phyloP scores from a whole-genome alignment of 1,140 invertebrate species.

The Holcopasites calliopsidis region DNA sequence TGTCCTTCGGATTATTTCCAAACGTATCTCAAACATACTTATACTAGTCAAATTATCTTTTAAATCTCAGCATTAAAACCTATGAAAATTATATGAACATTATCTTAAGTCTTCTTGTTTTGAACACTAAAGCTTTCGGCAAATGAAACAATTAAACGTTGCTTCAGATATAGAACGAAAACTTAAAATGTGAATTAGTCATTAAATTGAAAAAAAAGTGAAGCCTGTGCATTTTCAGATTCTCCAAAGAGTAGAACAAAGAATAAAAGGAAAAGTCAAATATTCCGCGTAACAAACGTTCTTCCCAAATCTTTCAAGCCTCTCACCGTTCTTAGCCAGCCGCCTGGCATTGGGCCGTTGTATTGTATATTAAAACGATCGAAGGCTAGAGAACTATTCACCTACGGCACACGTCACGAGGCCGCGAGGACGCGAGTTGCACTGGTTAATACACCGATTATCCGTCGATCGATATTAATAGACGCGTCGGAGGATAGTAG shows the following conservation, averaged over 20 bases:
- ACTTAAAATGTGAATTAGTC: too few species aligned
- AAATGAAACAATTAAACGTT: background rate
- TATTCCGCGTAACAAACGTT: background rate
- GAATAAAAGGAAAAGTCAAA: too few species aligned
- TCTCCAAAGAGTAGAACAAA: too few species aligned
- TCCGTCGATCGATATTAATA: constrained; percentile 49
- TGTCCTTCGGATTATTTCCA: constrained; percentile 10
- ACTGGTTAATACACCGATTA: constrained; percentile 28
- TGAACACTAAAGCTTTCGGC: too few species aligned
- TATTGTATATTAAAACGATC: background rate
- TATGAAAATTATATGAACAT: too few species aligned
- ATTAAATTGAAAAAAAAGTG: too few species aligned
- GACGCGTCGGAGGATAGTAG: background rate
- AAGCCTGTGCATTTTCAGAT: too few species aligned
- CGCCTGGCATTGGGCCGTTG: background rate
- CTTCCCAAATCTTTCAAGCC: too few species aligned
- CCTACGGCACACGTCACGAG: background rate
- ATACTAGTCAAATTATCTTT: too few species aligned
- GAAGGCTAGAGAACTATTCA: constrained; percentile 4
- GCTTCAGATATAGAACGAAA: too few species aligned
- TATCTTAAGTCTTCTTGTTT: too few species aligned
- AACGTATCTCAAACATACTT: background rate
- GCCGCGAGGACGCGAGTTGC: background rate
- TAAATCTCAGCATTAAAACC: too few species aligned
- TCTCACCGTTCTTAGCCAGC: background rate